phyloP scores from a whole-genome alignment of 23 tunicate species.

The Diplosoma virens region DNA sequence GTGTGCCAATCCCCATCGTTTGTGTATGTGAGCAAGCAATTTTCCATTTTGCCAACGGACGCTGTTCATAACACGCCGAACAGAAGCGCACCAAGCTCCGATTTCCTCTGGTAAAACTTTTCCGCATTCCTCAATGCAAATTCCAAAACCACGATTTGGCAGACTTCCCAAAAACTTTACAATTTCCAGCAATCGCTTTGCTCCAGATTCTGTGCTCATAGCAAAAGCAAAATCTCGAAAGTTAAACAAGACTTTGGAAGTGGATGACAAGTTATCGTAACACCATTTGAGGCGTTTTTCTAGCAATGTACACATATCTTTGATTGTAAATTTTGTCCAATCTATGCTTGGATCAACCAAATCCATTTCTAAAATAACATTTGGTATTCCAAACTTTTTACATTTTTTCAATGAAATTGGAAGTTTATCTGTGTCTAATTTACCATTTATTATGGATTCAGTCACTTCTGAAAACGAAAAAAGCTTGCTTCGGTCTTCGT shows the following conservation, averaged over 20 bases:
- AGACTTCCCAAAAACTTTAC: conserved; percentile 17
- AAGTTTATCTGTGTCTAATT: not conserved
- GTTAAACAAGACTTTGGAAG: not conserved
- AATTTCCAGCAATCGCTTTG: not conserved
- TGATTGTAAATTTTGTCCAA: conserved; percentile 24
- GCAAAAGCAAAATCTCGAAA: conserved; percentile 31
- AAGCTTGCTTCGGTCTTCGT: conserved; percentile 7
- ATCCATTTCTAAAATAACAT: conserved; percentile 20
- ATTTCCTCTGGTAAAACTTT: conserved; percentile 26
- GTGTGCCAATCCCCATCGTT: conserved; percentile 23
- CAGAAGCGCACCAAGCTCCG: conserved; percentile 32
- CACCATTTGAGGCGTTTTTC: conserved; percentile 15
- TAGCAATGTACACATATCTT: conserved; percentile 19
- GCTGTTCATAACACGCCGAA: conserved; percentile 21
- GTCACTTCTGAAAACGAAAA: conserved; percentile 24
- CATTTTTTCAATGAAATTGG: conserved; percentile 15
- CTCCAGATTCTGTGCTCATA: conserved; percentile 11
- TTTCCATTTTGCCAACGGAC: conserved; percentile 30
- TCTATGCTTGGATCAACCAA: conserved; percentile 14
- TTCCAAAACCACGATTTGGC: conserved; percentile 27
- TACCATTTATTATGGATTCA: not conserved
- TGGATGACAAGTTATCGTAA: conserved; percentile 18
- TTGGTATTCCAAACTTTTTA: conserved; percentile 13
- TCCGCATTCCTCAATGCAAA: conserved; percentile 28
- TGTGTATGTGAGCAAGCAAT: conserved; percentile 14